Base-by-base conservation (phyloP, 2,888 invertebrate genomes). In the Stenichneumon culpator region DNA sequence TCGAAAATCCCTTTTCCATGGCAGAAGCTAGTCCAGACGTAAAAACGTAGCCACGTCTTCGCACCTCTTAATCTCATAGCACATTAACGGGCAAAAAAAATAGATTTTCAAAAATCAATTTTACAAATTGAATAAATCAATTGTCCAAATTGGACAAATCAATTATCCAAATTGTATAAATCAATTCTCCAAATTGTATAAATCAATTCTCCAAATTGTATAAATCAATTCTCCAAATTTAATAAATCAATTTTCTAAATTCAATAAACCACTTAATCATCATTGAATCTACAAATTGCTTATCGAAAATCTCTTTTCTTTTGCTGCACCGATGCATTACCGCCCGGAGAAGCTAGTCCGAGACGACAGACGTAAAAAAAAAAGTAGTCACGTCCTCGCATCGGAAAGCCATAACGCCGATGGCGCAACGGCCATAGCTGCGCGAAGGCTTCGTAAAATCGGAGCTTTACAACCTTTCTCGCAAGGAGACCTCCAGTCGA, bases 391-490 rank as follows among this genome's bases (percentile, higher is more conserved):
- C 60, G 52, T 75, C 74, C 5, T 72, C 63, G 72, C 82, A 87
- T 87, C 82, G 87, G 69, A 88, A 86, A 87, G 60, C 86, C 84
- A 84, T 87, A 87, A 86, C 77, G 75, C 84, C 47, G 14, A 50
- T 47, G 68, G 68, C 28, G 50, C 7, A 11, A 44, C 22, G 52
- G 4, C 22, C 36, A 67, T 63, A 36, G 70, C 39, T 22, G 68
- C 60, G 44, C 67, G 50, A 67, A 74, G 74, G 54, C 84, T 84
- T 52, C 80, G 73, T 83, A 86, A 81, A 82, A 86, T 78, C 54
- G 77, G n/a, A 54, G 83, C 77, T 83, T 83, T 81, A 80, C 73
- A 54, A 72, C 69, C 82, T 60, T 50, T 68, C 82, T 85, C 84
- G 73, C 67, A 69, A 79, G 75, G 54, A 68, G 39, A 11, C 9